phyloP scores from a whole-genome alignment of 2,113 vertebrate genomes.

The Martes martes region DNA sequence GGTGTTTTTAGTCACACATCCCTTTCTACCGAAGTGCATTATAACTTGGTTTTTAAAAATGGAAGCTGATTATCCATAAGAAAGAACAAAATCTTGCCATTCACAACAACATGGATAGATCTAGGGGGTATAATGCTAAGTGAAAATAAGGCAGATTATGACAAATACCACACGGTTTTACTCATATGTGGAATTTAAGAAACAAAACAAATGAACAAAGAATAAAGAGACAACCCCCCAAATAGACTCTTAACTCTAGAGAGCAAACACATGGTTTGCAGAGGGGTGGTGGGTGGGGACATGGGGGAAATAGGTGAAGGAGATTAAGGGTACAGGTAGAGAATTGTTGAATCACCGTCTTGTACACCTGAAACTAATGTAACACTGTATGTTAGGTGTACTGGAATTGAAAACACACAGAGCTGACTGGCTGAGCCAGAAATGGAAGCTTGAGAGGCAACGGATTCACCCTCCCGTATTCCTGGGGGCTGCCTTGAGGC shows the following conservation, averaged over 20 bases:
- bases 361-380: neutral
- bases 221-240: neutral
- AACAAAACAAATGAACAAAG: neutral
- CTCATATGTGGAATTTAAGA: neutral
- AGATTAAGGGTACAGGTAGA: neutral
- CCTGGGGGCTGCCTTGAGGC: neutral
- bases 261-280: neutral
- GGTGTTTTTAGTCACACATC: neutral
- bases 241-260: neutral
- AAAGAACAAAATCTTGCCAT: neutral
- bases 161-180: neutral
- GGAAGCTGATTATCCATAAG: neutral
- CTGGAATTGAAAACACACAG: neutral
- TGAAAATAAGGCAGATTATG: neutral
- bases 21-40: neutral
- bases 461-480: neutral
- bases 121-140: neutral
- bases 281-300: neutral
- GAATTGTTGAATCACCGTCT: neutral
- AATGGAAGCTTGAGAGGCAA: neutral
- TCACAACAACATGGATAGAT: neutral
- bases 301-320: neutral
- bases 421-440: neutral
- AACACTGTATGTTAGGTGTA: neutral
- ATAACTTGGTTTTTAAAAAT: neutral